Evolutionary conservation across 2,888 invertebrate species (phyloP), one percentile per base, ranked within the genome.

Genomic region (Cataglyphis livida): DNA sequence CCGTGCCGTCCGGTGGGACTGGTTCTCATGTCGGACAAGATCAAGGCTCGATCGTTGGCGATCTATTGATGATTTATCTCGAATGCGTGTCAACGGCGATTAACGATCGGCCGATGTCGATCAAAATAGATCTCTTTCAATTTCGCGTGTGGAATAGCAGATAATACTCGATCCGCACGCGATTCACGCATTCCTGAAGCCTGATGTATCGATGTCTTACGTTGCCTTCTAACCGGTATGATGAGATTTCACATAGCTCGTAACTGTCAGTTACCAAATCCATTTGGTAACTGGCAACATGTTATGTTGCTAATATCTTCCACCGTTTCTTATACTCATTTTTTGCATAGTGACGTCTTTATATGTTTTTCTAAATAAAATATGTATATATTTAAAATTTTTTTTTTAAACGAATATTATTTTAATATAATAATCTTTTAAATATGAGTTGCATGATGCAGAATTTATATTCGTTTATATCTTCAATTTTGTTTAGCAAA

Each of bases 21-120:
- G 89, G 89, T 89, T 89, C 73, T 76, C 75, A 61, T 59, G 65
- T 73, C 76, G 68, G 74, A 18, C 86, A 89, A 89, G 89, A 89
- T 89, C 89, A 89, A 89, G 89, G 89, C 78, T 85, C 25, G 61
- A 44, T 59, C 28, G 65, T 48, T 9, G 48, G 41, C 66, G 21
- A 82, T 83, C 79, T 81, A 83, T 84, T 25, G 64, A 15, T 65
- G 65, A 87, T 84, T 84, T 84, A 81, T 82, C 32, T 76, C 41
- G 21, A 51, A 76, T 62, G 57, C 78, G 38, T 65, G 81, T 66
- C 81, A 66, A 57, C 76, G 32, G 44, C 15, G 38, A 66, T 76
- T 57, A 66, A 57, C 44, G 59, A 74, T 59, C 59, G 78, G 21
- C 18, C 32, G 32, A 59, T 70, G 70, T 59, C 41, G 41, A 12